phyloP scores from a whole-genome alignment of 30 jellyfish, hydroid and myxozoan species.

The Clytia hemisphaerica region DNA sequence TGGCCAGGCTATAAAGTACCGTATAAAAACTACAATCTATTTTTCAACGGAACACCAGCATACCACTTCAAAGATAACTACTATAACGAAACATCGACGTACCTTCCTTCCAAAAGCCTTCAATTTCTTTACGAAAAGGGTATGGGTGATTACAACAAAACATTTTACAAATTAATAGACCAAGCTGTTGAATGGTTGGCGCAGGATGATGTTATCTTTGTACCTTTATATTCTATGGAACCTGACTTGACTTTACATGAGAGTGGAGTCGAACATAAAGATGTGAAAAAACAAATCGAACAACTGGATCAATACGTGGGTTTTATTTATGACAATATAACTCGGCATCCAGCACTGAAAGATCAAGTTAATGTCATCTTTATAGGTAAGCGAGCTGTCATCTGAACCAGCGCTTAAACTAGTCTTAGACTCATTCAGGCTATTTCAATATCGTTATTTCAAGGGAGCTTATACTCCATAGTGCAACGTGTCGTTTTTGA shows the following conservation, averaged over 20 bases:
- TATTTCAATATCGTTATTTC: too few species aligned
- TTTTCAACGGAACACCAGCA: constrained; percentile 1
- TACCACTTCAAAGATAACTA: neutral
- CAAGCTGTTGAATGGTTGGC: constrained; percentile 52
- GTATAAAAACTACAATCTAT: constrained; percentile 34
- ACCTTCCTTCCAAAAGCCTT: neutral
- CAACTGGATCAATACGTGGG: too few species aligned
- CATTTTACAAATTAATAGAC: constrained; percentile 41
- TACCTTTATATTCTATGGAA: constrained; percentile 52
- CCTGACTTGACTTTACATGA: constrained; percentile 68
- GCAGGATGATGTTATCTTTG: constrained; percentile 52
- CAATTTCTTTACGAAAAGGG: constrained; percentile 9
- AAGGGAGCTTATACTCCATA: too few species aligned
- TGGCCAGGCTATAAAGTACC: constrained; percentile 74
- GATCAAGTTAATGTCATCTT: constrained; percentile 51
- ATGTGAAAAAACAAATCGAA: constrained; percentile 10
- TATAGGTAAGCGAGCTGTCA: constrained; percentile 62
- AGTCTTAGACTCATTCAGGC: too few species aligned
- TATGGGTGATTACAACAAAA: constrained; percentile 2
- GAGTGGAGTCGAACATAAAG: constrained; percentile 42
- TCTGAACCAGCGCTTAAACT: too few species aligned
- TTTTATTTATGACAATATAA: too few species aligned
- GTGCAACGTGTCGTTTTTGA: too few species aligned
- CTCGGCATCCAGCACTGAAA: constrained; percentile 16
- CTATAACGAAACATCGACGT: neutral